phyloP scores from a whole-genome alignment of 2,888 invertebrate species.

The Pseudoips prasinana region DNA sequence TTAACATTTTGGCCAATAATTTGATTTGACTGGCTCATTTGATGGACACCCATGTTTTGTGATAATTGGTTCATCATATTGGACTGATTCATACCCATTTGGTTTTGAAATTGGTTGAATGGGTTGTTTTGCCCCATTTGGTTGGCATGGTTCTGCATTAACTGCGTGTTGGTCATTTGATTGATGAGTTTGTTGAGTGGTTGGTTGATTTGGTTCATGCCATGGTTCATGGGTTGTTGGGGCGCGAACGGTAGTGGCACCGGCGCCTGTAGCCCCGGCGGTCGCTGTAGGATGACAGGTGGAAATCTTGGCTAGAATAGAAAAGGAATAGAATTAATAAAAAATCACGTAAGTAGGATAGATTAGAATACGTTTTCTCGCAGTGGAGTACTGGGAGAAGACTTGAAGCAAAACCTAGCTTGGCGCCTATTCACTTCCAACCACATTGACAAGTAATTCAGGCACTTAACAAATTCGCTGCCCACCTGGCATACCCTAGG shows the following conservation, averaged over 20 bases:
- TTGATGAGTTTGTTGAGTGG: constrained; percentile 54
- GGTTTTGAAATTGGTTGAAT: constrained; percentile 41
- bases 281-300: constrained; percentile 69
- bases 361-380: too few relatives aligned
- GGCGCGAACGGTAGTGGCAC: constrained; percentile 68
- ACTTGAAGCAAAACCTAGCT: too few relatives aligned
- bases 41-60: constrained; percentile 31
- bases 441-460: too few relatives aligned
- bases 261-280: constrained; percentile 68
- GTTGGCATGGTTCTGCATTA: constrained; percentile 41
- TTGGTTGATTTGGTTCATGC: constrained; percentile 54
- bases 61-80: constrained; percentile 37
- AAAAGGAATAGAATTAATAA: not conserved
- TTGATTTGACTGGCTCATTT: constrained; percentile 43
- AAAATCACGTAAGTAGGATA: too few relatives aligned
- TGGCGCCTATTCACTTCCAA: too few relatives aligned
- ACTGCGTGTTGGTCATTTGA: constrained; percentile 38
- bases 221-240: constrained; percentile 53
- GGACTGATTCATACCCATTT: constrained; percentile 35
- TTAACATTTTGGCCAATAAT: constrained; percentile 44
- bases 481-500: too few relatives aligned
- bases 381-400: too few relatives aligned
- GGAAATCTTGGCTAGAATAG: constrained; percentile 68
- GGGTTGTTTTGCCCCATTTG: constrained; percentile 29
- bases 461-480: too few relatives aligned